A percentile compares a stretch with the other conserved stretches of the same genome.
phyloP scores from a whole-genome alignment of 2,797 vertebrate genomes.

The Acanthornis magna region DNA sequence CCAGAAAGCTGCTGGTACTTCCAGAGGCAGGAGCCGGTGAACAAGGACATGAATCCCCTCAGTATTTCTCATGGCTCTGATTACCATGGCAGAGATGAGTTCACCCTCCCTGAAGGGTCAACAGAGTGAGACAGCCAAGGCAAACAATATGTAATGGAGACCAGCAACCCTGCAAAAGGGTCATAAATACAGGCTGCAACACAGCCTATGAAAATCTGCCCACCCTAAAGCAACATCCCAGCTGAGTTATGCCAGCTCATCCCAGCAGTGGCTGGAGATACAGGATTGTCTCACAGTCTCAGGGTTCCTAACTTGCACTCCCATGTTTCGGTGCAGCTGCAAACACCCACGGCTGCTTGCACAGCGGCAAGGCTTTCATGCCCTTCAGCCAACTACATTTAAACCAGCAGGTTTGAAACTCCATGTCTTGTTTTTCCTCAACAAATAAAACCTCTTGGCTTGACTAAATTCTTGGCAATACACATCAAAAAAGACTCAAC shows the following conservation, averaged over 20 bases:
- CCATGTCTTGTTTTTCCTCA: background rate
- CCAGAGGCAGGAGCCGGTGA: background rate
- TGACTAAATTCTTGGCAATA: background rate
- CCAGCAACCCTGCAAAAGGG: background rate
- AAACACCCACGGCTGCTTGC: background rate
- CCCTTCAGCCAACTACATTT: background rate
- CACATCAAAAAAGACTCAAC: background rate
- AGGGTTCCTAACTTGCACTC: background rate
- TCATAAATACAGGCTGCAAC: background rate
- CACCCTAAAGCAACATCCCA: background rate
- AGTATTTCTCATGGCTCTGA: background rate
- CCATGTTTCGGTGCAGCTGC: background rate
- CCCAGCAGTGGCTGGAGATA: background rate
- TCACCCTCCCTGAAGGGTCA: background rate
- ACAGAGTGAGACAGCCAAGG: background rate
- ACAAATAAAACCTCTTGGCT: background rate
- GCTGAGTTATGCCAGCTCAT: background rate
- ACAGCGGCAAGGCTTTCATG: background rate
- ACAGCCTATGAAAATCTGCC: background rate
- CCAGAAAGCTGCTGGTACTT: background rate
- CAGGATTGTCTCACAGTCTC: background rate
- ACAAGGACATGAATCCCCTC: background rate
- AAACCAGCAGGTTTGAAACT: background rate
- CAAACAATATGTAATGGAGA: background rate
- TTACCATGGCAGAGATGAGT: background rate